Percentiles rank a stretch among this genome's conserved stretches.
Conservation (phyloP, 1,140 invertebrate species). For the Steinernema khuongi region DNA sequence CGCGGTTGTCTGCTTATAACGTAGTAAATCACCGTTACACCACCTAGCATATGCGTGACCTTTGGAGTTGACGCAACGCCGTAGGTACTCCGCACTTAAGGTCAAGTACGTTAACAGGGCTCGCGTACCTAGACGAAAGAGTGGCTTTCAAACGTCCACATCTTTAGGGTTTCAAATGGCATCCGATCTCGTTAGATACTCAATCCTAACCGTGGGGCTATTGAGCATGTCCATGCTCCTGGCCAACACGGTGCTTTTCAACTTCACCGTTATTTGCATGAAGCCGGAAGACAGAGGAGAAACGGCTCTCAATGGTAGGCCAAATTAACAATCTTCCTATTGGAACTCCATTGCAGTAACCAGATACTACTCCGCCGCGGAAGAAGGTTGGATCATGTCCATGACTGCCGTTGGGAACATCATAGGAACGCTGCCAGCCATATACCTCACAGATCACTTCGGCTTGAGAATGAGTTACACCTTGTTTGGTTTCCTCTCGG, state of each 20-base stretch:
- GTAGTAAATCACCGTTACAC: no score
- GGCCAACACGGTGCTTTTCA: neutral
- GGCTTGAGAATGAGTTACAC: neutral
- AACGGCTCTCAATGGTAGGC: neutral
- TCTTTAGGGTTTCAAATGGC: neutral
- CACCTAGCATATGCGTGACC: no score
- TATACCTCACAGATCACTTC: neutral
- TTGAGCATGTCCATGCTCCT: neutral
- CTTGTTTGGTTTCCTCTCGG: neutral
- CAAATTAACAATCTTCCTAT: no score
- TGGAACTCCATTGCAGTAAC: no score
- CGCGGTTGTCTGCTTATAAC: no score
- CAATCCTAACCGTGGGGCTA: neutral
- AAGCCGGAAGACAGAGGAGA: neutral
- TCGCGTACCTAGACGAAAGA: no score
- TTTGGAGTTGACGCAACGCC: no score
- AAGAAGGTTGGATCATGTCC: neutral
- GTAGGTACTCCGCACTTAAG: no score
- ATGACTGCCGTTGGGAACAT: neutral
- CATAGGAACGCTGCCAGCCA: neutral
- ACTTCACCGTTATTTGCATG: conserved; percentile 7
- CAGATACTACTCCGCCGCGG: neutral
- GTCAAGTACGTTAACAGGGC: no score
- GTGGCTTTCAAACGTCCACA: neutral
- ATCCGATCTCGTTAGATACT: neutral